These are phyloP conservation scores for Eurytoma adleriae DNA, from an alignment of 2,888 invertebrate genomes.

Conservation along the genomic window DNA sequence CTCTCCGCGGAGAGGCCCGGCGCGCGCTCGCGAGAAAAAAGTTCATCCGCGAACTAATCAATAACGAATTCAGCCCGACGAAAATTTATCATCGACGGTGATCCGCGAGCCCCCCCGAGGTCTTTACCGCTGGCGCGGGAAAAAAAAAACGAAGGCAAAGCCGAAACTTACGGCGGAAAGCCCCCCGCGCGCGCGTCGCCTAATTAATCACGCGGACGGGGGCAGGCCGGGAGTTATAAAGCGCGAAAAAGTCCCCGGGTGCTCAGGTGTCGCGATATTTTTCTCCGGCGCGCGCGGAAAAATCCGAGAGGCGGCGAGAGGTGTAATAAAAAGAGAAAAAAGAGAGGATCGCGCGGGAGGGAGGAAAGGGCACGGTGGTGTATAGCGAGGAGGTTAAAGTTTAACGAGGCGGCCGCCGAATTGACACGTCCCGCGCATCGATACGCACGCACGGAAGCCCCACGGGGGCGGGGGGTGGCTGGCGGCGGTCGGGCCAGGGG, in stretches of 20 bases:
- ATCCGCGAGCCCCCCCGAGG: not conserved
- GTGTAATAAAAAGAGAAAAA: not conserved
- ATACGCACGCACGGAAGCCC: not conserved
- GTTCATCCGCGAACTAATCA: not conserved
- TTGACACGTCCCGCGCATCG: no score
- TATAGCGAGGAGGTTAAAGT: no score
- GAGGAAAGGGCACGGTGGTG: not conserved
- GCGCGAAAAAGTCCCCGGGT: not conserved
- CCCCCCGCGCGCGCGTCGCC: not conserved
- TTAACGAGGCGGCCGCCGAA: no score
- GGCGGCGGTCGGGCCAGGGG: not conserved
- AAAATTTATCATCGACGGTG: conserved; percentile 14
- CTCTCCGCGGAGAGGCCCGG: not conserved
- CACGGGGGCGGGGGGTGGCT: not conserved
- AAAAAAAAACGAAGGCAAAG: not conserved
- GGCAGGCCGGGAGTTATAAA: no score
- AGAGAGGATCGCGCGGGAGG: not conserved
- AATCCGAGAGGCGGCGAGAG: no score
- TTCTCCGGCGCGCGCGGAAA: not conserved
- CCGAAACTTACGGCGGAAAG: no score
- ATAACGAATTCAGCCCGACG: conserved; percentile 2
- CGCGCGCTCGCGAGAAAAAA: not conserved
- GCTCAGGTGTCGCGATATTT: not conserved
- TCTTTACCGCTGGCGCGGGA: not conserved
- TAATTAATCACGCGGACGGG: conserved; percentile 1